phyloP scores from a whole-genome alignment of 2,888 invertebrate species.

The Eupithecia insigniata region DNA sequence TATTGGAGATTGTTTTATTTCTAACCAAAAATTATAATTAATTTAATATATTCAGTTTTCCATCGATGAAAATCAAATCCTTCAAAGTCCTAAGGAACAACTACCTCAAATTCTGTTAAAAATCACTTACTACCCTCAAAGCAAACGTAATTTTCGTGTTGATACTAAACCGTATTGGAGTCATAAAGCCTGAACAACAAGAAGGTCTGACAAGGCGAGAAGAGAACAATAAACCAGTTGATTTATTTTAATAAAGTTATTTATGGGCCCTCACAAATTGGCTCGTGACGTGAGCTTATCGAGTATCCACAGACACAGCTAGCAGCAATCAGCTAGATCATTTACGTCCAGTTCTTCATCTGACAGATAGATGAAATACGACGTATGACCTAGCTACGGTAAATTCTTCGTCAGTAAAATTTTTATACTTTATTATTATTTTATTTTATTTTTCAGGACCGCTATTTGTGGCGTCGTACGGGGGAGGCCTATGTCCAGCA shows the following conservation, averaged over 20 bases:
- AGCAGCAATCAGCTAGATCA: slow-evolving; percentile 4
- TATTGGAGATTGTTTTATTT: not conserved
- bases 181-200: slow-evolving; percentile 56
- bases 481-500: too few relatives aligned
- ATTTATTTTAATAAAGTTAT: slow-evolving; percentile 83
- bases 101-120: not conserved
- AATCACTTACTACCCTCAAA: slow-evolving; percentile 17
- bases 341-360: not conserved
- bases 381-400: too few relatives aligned
- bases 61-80: not conserved
- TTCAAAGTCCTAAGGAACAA: not conserved
- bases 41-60: not conserved
- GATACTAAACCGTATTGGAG: slow-evolving; percentile 41
- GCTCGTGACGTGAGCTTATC: slow-evolving; percentile 76
- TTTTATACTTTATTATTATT: too few relatives aligned
- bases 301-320: slow-evolving; percentile 55
- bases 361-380: too few relatives aligned
- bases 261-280: slow-evolving; percentile 81
- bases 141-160: slow-evolving; percentile 25
- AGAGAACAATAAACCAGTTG: slow-evolving; percentile 80
- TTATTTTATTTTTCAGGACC: too few relatives aligned
- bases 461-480: too few relatives aligned
- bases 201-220: slow-evolving; percentile 74
- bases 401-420: too few relatives aligned
- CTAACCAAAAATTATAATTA: not conserved